These are phyloP conservation scores for Heliconius aoede DNA, from an alignment of 2,888 invertebrate species.

Conservation along the genomic window DNA sequence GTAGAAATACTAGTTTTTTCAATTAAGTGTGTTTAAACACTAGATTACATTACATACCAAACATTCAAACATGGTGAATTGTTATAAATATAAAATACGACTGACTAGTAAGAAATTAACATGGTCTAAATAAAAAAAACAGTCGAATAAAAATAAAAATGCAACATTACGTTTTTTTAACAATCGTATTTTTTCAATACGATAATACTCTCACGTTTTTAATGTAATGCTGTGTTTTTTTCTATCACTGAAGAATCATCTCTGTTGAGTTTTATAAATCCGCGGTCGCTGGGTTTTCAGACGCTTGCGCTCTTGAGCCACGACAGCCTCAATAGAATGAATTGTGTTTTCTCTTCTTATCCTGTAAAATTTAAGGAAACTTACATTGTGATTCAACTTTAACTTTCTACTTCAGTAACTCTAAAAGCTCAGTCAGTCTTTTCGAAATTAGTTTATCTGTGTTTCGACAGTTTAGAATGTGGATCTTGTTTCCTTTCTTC, in stretches of 20 bases:
- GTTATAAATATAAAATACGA: too few species aligned
- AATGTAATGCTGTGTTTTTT: constrained; percentile 4
- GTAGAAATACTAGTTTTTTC: too few species aligned
- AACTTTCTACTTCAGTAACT: neutral
- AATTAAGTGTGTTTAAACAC: too few species aligned
- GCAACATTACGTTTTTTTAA: too few species aligned
- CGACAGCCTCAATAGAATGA: neutral
- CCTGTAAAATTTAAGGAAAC: neutral
- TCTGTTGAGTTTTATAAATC: constrained; percentile 11
- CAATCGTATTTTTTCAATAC: neutral
- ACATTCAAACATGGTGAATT: too few species aligned
- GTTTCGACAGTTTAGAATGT: constrained; percentile 10
- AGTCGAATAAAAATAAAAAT: too few species aligned
- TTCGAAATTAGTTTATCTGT: constrained; percentile 21
- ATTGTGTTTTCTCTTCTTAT: neutral
- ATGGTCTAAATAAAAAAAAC: too few species aligned
- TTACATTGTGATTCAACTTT: neutral
- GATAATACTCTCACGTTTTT: constrained; percentile 7
- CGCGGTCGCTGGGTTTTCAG: too few species aligned
- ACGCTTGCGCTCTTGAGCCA: too few species aligned
- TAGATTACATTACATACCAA: too few species aligned
- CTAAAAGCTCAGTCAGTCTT: constrained; percentile 1
- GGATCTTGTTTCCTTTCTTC: neutral
- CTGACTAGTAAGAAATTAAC: too few species aligned
- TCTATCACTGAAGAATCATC: neutral